Conservation (phyloP, 2,797 vertebrate genomes). For the Halcyon smyrnensis region DNA sequence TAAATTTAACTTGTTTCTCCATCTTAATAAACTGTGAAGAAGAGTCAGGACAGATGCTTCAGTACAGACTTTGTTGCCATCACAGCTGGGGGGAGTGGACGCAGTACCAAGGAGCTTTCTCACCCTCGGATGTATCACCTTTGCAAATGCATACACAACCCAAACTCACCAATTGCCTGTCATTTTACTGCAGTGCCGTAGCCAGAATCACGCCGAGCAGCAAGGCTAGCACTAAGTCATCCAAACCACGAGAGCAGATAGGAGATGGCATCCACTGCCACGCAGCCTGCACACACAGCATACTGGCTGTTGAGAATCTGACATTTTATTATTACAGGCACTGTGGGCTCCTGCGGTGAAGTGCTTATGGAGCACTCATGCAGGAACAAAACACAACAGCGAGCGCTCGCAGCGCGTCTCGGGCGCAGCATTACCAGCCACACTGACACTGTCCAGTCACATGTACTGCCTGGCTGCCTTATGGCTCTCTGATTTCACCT, state of each 20-base stretch:
- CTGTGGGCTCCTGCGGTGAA: not conserved
- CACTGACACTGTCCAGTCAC: not conserved
- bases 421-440: not conserved
- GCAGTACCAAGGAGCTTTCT: fast-evolving
- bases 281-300: not conserved
- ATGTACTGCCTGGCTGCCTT: not conserved
- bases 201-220: not conserved
- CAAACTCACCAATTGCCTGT: not conserved
- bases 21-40: not conserved
- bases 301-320: not conserved
- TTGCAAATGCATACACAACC: fast-evolving
- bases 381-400: not conserved
- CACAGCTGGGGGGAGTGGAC: not conserved
- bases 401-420: fast-evolving
- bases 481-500: fast-evolving
- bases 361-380: not conserved
- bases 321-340: not conserved
- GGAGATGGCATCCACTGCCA: not conserved
- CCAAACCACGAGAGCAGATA: not conserved
- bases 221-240: not conserved
- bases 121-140: not conserved
- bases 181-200: not conserved
- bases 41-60: not conserved
- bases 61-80: fast-evolving
- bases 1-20: not conserved